Evolutionary conservation across 2,113 vertebrate species (phyloP).

Genomic region (Erinaceus europaeus): DNA sequence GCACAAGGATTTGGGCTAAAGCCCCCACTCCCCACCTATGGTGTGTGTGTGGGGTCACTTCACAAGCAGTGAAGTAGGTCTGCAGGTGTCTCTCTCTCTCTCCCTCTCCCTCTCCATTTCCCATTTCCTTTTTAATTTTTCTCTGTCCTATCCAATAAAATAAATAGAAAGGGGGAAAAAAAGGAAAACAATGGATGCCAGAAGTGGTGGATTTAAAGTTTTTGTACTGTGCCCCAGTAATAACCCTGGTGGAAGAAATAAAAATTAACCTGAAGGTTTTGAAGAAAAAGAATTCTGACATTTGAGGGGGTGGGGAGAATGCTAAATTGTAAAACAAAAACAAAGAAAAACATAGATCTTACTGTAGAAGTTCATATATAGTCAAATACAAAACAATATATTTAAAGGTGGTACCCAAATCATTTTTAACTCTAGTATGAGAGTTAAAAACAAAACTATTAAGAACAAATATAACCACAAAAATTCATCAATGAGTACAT

Average conservation of each 20-base stretch:
- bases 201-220: neutral
- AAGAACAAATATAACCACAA: neutral
- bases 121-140: too few relatives aligned
- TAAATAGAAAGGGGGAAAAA: too few relatives aligned
- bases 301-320: too few relatives aligned
- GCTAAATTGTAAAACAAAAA: neutral
- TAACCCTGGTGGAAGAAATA: neutral
- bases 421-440: neutral
- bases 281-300: neutral
- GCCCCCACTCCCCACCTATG: too few relatives aligned
- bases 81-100: too few relatives aligned
- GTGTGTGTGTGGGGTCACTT: too few relatives aligned
- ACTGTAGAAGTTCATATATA: neutral
- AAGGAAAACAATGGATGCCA: too few relatives aligned
- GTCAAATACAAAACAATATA: neutral
- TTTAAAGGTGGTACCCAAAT: neutral
- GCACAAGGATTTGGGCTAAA: too few relatives aligned
- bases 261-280: neutral
- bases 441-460: neutral
- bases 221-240: neutral
- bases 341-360: neutral
- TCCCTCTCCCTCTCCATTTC: too few relatives aligned
- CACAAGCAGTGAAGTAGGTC: too few relatives aligned
- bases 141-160: too few relatives aligned
- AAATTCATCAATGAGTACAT: neutral